Conservation (phyloP, 1,140 invertebrate species). For the Thaumetopoea pityocampa region DNA sequence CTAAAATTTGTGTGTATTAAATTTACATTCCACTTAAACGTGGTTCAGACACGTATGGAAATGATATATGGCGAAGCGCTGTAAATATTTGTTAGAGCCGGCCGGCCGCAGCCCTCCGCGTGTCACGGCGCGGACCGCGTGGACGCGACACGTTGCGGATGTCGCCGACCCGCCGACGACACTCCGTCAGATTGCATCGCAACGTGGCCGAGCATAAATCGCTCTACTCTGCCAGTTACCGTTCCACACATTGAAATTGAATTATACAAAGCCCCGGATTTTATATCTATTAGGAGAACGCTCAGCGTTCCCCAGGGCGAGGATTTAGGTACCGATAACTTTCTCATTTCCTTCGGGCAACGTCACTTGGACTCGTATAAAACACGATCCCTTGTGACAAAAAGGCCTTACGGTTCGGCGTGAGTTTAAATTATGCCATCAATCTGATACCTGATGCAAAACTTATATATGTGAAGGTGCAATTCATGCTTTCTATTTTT, state of each 20-base stretch:
- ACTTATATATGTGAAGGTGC: constrained; percentile 36
- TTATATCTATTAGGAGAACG: constrained; percentile 70
- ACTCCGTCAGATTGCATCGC: constrained; percentile 17
- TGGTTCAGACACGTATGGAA: constrained; percentile 27
- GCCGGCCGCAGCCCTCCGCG: constrained; percentile 9
- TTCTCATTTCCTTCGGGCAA: constrained; percentile 63
- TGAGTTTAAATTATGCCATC: constrained; percentile 39
- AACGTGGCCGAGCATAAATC: constrained; percentile 44
- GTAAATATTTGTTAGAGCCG: constrained; percentile 31
- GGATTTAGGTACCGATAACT: constrained; percentile 65
- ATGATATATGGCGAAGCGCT: constrained; percentile 29
- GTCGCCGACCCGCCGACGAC: constrained; percentile 3
- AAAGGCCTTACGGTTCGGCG: constrained; percentile 21
- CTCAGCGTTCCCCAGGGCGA: constrained; percentile 45
- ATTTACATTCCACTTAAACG: constrained; percentile 27
- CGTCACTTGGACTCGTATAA: constrained; percentile 43
- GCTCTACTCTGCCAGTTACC: constrained; percentile 23
- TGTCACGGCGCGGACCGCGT: constrained; percentile 7
- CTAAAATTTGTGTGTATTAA: constrained; percentile 23
- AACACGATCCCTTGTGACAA: constrained; percentile 35
- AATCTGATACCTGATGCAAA: constrained; percentile 42
- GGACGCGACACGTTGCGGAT: constrained; percentile 1
- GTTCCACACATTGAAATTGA: constrained; percentile 51
- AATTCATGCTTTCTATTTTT: constrained; percentile 21
- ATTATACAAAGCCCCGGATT: constrained; percentile 63